phyloP scores from a whole-genome alignment of 2,888 invertebrate species.

The Gymnoscelis rufifasciata region DNA sequence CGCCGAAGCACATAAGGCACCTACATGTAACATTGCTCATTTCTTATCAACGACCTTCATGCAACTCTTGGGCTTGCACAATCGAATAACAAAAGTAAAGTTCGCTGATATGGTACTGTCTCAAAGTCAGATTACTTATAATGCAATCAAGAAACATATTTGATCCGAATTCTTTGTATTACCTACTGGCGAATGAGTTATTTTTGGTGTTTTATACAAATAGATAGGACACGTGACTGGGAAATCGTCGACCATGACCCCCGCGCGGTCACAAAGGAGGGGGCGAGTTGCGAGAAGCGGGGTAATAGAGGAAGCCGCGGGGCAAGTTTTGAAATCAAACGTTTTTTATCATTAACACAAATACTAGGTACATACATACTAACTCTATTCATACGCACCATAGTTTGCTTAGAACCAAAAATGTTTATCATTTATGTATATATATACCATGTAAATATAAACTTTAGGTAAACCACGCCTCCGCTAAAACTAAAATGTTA shows the following conservation, averaged over 20 bases:
- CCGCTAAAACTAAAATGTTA: no score
- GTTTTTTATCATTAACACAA: no score
- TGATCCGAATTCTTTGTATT: neutral
- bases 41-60: slow-evolving; percentile 75
- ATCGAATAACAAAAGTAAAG: slow-evolving; percentile 44
- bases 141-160: neutral
- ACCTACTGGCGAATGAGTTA: neutral
- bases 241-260: slow-evolving; percentile 72
- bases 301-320: slow-evolving; percentile 34
- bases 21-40: slow-evolving; percentile 58
- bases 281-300: slow-evolving; percentile 40
- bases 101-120: slow-evolving; percentile 29
- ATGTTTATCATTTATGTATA: no score
- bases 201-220: slow-evolving; percentile 22
- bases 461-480: no score
- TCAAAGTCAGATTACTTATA: slow-evolving; percentile 13
- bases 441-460: no score
- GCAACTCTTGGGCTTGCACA: slow-evolving; percentile 54
- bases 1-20: slow-evolving; percentile 43
- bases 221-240: slow-evolving; percentile 47
- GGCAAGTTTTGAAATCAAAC: no score
- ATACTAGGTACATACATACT: no score
- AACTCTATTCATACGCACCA: no score
- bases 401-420: no score
- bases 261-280: slow-evolving; percentile 55